Conservation (phyloP, 35 echinoderm and acorn worm genomes). For the Apostichopus parvimensis region DNA sequence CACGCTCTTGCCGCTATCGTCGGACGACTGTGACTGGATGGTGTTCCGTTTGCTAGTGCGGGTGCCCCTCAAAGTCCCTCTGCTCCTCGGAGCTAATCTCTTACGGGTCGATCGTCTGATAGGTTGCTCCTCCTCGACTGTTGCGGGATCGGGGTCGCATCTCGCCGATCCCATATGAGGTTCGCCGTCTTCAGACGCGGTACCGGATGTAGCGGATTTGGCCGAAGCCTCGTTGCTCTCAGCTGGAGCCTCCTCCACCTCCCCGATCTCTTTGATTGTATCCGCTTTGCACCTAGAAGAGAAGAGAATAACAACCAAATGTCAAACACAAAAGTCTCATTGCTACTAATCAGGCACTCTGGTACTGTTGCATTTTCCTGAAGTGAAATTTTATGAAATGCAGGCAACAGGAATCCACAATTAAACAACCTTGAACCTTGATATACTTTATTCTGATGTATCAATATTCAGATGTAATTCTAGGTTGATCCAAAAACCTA, state of each 20-base stretch:
- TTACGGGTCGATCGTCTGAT: conserved; percentile 19
- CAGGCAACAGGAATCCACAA: no score
- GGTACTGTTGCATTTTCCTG: no score
- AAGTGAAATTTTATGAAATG: no score
- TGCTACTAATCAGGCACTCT: not conserved
- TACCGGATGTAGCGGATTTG: no score
- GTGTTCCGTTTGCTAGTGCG: not conserved
- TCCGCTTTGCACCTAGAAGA: not conserved
- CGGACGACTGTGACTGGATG: not conserved
- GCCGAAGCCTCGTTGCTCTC: not conserved
- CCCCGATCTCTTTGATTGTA: not conserved
- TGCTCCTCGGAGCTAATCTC: not conserved
- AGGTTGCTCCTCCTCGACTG: not conserved
- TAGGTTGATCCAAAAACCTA: no score
- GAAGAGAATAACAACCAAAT: no score
- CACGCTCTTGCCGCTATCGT: not conserved
- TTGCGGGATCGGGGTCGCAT: not conserved
- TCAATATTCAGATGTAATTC: no score
- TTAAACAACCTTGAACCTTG: no score
- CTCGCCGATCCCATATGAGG: not conserved
- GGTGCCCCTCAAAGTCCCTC: not conserved
- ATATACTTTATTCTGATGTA: no score
- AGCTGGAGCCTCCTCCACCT: not conserved
- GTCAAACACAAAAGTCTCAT: not conserved
- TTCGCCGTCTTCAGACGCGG: not conserved